These are phyloP conservation scores for Brenthis hecate DNA, from an alignment of 2,888 invertebrate genomes.

Conservation along the genomic window DNA sequence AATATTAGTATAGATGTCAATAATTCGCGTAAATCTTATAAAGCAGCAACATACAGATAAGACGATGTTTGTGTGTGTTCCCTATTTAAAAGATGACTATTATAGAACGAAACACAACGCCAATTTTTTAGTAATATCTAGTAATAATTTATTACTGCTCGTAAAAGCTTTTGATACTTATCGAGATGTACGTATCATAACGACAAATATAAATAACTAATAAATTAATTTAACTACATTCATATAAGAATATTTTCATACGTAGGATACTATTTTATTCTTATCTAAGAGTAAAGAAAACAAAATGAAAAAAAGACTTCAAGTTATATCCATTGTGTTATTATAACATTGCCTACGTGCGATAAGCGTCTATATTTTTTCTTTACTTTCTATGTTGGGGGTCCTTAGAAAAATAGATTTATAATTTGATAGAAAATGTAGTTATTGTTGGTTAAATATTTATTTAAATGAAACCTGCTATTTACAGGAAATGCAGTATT, in stretches of 20 bases:
- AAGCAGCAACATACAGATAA: too few species aligned
- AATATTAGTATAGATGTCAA: too few species aligned
- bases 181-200: too few species aligned
- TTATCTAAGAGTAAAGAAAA: neutral
- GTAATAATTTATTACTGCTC: too few species aligned
- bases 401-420: neutral
- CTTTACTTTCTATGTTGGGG: neutral
- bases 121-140: too few species aligned
- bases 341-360: conserved; percentile 8
- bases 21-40: too few species aligned
- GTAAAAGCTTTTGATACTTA: too few species aligned
- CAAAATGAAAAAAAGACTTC: neutral
- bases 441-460: neutral
- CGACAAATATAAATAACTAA: too few species aligned
- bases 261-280: neutral
- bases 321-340: conserved; percentile 14
- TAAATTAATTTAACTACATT: neutral
- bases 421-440: neutral
- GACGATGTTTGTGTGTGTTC: too few species aligned
- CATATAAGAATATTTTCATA: neutral
- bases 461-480: neutral
- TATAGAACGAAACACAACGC: too few species aligned
- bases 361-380: conserved; percentile 8
- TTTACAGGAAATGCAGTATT: conserved; percentile 28
- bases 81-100: too few species aligned